Percentiles rank a stretch among this genome's conserved stretches.
Conservation (phyloP, 2,797 vertebrate species). For the Prionace glauca region DNA sequence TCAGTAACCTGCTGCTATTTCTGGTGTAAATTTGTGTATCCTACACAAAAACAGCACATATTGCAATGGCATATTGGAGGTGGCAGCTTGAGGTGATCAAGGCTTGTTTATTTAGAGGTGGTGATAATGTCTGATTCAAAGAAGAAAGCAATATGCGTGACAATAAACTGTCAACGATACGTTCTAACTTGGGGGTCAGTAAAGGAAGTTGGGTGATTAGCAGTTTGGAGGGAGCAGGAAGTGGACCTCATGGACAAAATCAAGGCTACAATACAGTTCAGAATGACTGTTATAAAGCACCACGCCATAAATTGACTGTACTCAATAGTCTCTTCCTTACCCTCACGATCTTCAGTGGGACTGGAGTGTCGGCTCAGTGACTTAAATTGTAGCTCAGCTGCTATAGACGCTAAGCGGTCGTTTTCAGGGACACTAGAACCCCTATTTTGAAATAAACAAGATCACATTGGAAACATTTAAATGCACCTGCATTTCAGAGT, state of each 20-base stretch:
- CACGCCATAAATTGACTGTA: not conserved
- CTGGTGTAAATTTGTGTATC: no score
- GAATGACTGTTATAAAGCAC: not conserved
- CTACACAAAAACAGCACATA: not conserved
- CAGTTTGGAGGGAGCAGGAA: not conserved
- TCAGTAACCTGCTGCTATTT: no score
- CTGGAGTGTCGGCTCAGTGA: conserved; percentile 96
- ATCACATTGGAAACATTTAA: not conserved
- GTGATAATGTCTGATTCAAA: not conserved
- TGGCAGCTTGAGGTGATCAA: not conserved
- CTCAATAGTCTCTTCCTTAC: conserved; percentile 50
- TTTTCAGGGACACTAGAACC: conserved; percentile 89
- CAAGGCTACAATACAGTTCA: not conserved
- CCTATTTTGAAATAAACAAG: conserved; percentile 54
- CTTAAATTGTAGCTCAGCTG: conserved; percentile 85
- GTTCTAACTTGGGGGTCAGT: not conserved
- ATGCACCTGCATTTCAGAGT: not conserved
- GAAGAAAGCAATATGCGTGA: not conserved
- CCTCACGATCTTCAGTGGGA: conserved; percentile 91
- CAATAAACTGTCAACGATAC: not conserved
- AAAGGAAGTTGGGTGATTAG: not conserved
- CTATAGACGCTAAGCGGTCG: conserved; percentile 85
- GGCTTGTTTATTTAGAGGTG: not conserved
- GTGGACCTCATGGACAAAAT: not conserved
- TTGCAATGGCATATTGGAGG: not conserved